Evolutionary conservation across 2,113 vertebrate genomes (phyloP).

Genomic region (Zosterops lateralis): DNA sequence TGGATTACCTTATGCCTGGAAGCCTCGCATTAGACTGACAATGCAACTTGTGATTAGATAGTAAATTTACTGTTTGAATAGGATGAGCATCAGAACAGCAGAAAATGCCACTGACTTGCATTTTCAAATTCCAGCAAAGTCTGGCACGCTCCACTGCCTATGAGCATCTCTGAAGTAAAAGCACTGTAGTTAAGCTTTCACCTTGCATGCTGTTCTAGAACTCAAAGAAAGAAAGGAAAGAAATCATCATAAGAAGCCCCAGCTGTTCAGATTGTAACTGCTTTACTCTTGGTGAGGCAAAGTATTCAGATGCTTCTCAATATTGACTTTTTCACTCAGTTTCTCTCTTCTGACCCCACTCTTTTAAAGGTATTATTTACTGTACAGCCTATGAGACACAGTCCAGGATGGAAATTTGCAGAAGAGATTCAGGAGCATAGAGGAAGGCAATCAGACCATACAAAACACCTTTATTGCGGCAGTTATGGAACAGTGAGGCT

Average conservation of each 20-base stretch:
- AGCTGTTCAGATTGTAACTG: not conserved
- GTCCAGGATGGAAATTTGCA: not conserved
- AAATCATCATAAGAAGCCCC: not conserved
- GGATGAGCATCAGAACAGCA: slow-evolving; percentile 2
- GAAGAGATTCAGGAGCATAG: not conserved
- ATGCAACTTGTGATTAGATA: slow-evolving; percentile 59
- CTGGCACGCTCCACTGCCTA: slow-evolving; percentile 21
- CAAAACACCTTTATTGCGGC: not conserved
- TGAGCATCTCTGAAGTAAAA: slow-evolving; percentile 37
- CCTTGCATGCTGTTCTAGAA: slow-evolving; percentile 4
- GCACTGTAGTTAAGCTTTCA: slow-evolving; percentile 43
- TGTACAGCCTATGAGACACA: not conserved
- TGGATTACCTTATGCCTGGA: slow-evolving; percentile 33
- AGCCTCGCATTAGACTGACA: slow-evolving; percentile 51
- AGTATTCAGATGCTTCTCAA: not conserved
- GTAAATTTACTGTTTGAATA: slow-evolving; percentile 65
- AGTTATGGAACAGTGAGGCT: not conserved
- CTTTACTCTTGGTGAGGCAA: not conserved
- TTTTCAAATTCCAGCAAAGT: slow-evolving; percentile 52
- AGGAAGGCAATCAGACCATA: not conserved
- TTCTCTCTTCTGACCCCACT: not conserved
- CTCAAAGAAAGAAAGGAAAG: not conserved
- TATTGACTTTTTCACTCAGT: not conserved
- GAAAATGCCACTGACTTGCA: slow-evolving; percentile 24
- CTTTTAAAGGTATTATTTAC: not conserved